These are phyloP conservation scores for Toxotes chatareus DNA, from an alignment of 2,113 vertebrate species.

Conservation along the genomic window DNA sequence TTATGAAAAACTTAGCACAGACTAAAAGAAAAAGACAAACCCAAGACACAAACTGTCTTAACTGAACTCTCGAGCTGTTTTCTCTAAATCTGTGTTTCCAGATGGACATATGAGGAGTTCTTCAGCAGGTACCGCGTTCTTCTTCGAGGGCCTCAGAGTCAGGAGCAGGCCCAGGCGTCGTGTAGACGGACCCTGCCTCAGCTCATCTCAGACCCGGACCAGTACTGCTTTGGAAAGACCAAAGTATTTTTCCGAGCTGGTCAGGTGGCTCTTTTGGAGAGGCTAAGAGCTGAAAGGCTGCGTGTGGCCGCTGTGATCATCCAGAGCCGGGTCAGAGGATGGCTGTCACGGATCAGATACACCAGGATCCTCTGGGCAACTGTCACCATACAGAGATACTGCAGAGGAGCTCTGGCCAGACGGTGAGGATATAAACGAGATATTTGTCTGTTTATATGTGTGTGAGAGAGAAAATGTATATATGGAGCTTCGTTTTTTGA, in stretches of 20 bases:
- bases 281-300: conserved; percentile 78
- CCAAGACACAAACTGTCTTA: too few species aligned
- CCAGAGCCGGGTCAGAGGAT: conserved; percentile 83
- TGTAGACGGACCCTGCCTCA: conserved; percentile 75
- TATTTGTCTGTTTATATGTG: neutral
- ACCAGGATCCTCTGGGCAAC: conserved; percentile 40
- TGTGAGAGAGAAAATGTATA: neutral
- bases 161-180: conserved; percentile 41
- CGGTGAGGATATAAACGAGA: conserved; percentile 67
- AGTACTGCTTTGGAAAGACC: conserved; percentile 83
- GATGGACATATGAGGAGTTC: conserved; percentile 85
- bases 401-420: conserved; percentile 80
- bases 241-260: conserved; percentile 84
- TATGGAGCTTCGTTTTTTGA: neutral
- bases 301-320: conserved; percentile 76
- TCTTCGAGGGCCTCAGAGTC: conserved; percentile 55
- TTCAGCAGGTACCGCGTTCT: conserved; percentile 82
- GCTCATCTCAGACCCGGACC: conserved; percentile 80
- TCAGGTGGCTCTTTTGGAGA: conserved; percentile 85
- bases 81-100: conserved; percentile 39
- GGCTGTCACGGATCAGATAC: conserved; percentile 76
- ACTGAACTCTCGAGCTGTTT: neutral
- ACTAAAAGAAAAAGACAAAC: neutral
- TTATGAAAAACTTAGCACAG: neutral
- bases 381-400: conserved; percentile 81